Base-by-base conservation (phyloP, 1,140 invertebrate species). In the Caenorhabditis brenneri region DNA sequence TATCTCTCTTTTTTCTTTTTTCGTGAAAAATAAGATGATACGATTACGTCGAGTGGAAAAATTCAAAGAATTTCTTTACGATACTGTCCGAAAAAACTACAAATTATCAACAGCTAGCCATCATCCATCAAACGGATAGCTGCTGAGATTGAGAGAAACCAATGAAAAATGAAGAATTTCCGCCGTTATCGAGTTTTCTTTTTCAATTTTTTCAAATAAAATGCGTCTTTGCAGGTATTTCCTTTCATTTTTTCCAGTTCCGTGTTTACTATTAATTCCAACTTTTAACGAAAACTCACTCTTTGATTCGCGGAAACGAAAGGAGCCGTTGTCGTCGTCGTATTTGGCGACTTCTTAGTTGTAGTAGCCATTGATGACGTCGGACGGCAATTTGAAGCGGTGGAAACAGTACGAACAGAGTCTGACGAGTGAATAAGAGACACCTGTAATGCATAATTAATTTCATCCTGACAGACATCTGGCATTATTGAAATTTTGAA, bases 51-150 rank as follows among this genome's bases (percentile, higher is more conserved):
- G n/a, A 31, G 46, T 10, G 36, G n/a, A 74, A 42, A 74, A 74
- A 74, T 74, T 74, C 65, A 42, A 74, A 74, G 65, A 74, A 74
- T 74, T 74, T 42, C n/a, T 29, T 74, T 42, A 74, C 65, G 33
- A 39, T 74, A 39, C 65, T 24, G 36, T 24, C 65, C 19, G 36
- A 42, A 74, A 65, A 74, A 74, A 74, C 65, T 74, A 74, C 65
- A 74, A 74, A 74, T 74, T 74, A 74, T 74, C 36, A 42, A 24
- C 29, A 36, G 29, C 36, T 42, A 74, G 65, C 65, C 65, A 74
- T 74, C 36, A 74, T 74, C n/a, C 65, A 74, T 74, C 65, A 74
- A 74, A 42, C 65, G 36, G 36, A 74, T 74, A 42, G 65, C 36
- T 74, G 36, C 27, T 39, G n/a, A 42, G 65, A 42, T 22, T 16